Percentiles rank a stretch among this genome's conserved stretches.
These are phyloP conservation scores for Pissodes strobi DNA, from an alignment of 1,140 invertebrate species.

Conservation along the genomic window DNA sequence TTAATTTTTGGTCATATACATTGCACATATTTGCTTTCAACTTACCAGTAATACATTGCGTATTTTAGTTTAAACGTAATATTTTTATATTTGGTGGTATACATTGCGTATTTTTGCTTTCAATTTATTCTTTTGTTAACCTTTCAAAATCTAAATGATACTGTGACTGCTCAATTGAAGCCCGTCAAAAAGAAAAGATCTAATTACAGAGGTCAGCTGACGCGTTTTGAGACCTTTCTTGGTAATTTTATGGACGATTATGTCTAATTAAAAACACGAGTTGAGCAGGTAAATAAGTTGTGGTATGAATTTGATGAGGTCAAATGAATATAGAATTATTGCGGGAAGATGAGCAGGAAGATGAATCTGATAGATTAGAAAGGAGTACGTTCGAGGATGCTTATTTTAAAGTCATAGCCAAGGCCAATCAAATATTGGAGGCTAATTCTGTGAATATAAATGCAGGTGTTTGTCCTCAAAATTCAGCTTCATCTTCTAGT, in stretches of 20 bases:
- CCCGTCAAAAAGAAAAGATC: neutral
- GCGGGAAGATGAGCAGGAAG: neutral
- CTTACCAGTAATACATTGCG: no score
- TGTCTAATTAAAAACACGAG: neutral
- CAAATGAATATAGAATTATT: neutral
- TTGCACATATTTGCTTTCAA: no score
- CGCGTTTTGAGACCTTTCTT: neutral
- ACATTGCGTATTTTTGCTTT: no score
- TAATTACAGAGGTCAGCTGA: slow-evolving; percentile 2
- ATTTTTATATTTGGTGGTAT: no score
- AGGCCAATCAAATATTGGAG: neutral
- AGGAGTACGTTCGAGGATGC: neutral
- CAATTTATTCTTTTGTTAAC: no score
- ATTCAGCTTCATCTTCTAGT: neutral
- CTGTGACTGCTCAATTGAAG: no score
- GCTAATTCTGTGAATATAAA: neutral
- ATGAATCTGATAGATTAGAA: slow-evolving; percentile 1
- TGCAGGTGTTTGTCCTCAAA: neutral
- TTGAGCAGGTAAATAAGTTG: neutral
- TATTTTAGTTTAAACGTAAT: no score
- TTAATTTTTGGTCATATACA: no score
- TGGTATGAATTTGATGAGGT: slow-evolving; percentile 1
- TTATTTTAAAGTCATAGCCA: slow-evolving; percentile 1
- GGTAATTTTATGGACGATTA: neutral
- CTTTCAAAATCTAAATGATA: no score